Evolutionary conservation across 2,113 vertebrate genomes (phyloP).

Genomic region (Perccottus glenii): DNA sequence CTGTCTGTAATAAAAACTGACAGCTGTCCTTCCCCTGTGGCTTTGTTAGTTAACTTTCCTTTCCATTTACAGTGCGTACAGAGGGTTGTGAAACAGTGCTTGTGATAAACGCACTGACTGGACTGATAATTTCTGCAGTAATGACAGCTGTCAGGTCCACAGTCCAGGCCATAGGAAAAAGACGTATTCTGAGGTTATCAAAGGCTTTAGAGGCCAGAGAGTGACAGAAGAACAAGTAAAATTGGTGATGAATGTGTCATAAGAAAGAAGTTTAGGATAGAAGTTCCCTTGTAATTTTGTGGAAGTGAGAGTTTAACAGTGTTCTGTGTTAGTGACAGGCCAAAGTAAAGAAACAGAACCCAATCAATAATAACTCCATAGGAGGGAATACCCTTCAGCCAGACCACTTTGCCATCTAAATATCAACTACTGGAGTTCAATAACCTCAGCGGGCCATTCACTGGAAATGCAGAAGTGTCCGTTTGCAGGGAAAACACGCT

Average conservation of each 20-base stretch:
- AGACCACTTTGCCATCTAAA: background rate
- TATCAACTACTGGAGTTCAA: slow-evolving; percentile 35
- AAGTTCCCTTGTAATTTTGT: too few relatives aligned
- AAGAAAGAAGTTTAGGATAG: too few relatives aligned
- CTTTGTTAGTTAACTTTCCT: slow-evolving; percentile 8
- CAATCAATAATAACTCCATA: slow-evolving; percentile 51
- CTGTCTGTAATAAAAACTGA: background rate
- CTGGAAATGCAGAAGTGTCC: slow-evolving; percentile 59
- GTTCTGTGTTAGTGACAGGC: background rate
- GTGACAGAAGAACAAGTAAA: too few relatives aligned
- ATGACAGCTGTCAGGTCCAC: slow-evolving; percentile 48
- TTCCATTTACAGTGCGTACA: background rate
- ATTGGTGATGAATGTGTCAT: too few relatives aligned
- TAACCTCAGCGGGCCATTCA: slow-evolving; percentile 38
- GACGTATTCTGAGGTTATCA: slow-evolving; percentile 6
- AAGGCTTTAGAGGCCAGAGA: too few relatives aligned
- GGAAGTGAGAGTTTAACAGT: background rate
- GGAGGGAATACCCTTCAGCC: background rate
- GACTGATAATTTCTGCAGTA: slow-evolving; percentile 18
- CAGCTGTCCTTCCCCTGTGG: background rate
- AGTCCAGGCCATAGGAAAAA: slow-evolving; percentile 52
- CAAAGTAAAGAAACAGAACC: background rate
- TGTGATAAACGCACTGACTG: slow-evolving; percentile 26
- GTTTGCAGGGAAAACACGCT: slow-evolving; percentile 44
- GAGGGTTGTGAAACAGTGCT: slow-evolving; percentile 48